Base-by-base conservation (phyloP, 2,113 vertebrate genomes). In the Sceloporus tristichus region DNA sequence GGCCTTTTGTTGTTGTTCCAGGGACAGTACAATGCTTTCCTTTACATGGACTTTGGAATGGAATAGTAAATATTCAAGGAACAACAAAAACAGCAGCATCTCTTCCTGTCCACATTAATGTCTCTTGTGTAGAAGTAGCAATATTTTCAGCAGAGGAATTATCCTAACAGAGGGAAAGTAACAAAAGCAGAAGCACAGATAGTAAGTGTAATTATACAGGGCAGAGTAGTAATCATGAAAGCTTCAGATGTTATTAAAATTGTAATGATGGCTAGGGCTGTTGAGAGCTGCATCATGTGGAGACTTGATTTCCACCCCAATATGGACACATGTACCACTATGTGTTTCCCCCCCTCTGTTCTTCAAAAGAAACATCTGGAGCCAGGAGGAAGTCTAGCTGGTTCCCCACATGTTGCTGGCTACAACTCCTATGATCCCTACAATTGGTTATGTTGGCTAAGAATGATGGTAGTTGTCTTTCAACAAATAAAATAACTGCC, bases 1-100 rank as follows among this genome's bases (percentile, higher is more conserved):
- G 65, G 82, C 85, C 11, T 42, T 91, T 34, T 23, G 11, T 79
- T 71, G 40, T 19, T 70, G 59, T 78, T 79, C 65, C 62, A 86
- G 42, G 77, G 59, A 68, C 59, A 78, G 16, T 78, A 23, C 21
- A 70, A 53, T 86, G 65, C 65, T 78, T 86, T 86, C 10, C 2
- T 79, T 53, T 78, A 62, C n/a, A 78, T 48, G 3, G 18, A n/a
- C 27, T 77, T 40, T 53, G 74, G 1, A 42, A 77, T 68, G 27
- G 38, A 14, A 65, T 25, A 65, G 75, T 48, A 66, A 77, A 66
- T 48, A 4, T 65, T 76, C 38, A 77, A 11, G 40, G 59, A 70
- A 53, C 10, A 54, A 48, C 7, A 77, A 42, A 66, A 42, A 3
- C 21, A 14, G 4, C 48, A 56, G 23, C 65, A 66, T 19, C 65